Evolutionary conservation across 2,113 vertebrate genomes (phyloP).

Genomic region (Myotis davidii): DNA sequence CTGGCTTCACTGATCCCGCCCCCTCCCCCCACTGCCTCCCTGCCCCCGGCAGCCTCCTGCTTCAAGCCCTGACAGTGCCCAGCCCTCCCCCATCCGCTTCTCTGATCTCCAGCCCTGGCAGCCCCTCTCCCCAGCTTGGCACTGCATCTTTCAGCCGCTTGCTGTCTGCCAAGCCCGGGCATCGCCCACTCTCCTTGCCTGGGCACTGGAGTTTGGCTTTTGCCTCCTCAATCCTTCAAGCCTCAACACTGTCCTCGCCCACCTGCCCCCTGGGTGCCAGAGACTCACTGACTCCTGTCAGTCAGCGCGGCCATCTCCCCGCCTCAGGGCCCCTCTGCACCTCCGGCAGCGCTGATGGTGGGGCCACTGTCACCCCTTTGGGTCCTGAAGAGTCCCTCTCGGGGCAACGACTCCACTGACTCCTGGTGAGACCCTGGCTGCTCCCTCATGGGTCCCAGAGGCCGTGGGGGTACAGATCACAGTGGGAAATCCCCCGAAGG

Average conservation of each 20-base stretch:
- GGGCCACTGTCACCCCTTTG: not conserved
- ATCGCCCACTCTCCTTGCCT: constrained; percentile 70
- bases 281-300: constrained; percentile 57
- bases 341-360: not conserved
- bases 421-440: not conserved
- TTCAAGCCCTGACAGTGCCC: constrained; percentile 76
- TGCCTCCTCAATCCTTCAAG: constrained; percentile 69
- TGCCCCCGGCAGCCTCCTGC: constrained; percentile 38
- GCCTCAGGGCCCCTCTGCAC: not conserved
- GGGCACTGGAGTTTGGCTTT: constrained; percentile 64
- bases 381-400: not conserved
- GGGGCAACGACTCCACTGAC: not conserved
- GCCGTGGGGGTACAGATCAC: not conserved
- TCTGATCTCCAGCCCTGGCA: constrained; percentile 78
- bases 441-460: not conserved
- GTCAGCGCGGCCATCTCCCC: constrained; percentile 31
- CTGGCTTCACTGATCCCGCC: not conserved
- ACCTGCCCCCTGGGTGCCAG: constrained; percentile 32
- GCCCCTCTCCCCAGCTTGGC: constrained; percentile 77
- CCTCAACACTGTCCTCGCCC: constrained; percentile 73
- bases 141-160: constrained; percentile 69
- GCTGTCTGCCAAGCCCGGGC: constrained; percentile 73
- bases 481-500: not conserved
- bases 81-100: constrained; percentile 52
- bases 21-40: not conserved